These are phyloP conservation scores for Catharus minimus DNA, from an alignment of 2,113 vertebrate species.

Conservation along the genomic window DNA sequence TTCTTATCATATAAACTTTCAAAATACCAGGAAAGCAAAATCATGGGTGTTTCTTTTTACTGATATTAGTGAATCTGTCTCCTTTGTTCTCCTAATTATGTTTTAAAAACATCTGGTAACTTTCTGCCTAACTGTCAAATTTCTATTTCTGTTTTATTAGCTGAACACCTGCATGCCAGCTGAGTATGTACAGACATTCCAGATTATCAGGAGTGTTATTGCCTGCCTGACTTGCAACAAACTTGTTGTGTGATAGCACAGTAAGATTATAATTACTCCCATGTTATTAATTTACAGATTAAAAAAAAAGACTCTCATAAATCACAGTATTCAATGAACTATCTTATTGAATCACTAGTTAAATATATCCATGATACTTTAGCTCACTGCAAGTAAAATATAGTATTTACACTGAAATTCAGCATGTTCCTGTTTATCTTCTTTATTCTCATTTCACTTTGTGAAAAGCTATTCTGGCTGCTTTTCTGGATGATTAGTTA, in stretches of 20 bases:
- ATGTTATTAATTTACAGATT: neutral
- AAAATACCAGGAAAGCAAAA: neutral
- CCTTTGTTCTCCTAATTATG: neutral
- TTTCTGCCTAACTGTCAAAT: conserved; percentile 17
- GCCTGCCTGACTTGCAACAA: neutral
- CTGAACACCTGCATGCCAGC: conserved; percentile 42
- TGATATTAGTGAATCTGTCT: neutral
- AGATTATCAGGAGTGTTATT: conserved; percentile 6
- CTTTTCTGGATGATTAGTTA: neutral
- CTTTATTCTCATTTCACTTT: neutral
- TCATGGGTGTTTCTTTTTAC: neutral
- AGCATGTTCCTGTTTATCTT: neutral
- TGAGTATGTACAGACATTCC: conserved; percentile 22
- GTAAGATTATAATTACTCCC: neutral
- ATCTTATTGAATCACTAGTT: neutral
- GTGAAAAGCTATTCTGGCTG: neutral
- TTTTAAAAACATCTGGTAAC: conserved; percentile 23
- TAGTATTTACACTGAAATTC: neutral
- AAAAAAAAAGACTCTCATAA: neutral
- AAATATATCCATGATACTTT: neutral
- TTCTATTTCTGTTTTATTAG: conserved; percentile 53
- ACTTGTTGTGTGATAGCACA: neutral
- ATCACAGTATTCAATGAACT: neutral
- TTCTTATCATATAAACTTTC: neutral
- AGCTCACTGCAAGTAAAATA: neutral